Evolutionary conservation across 2,113 vertebrate genomes (phyloP), one percentile per base, ranked within the genome.

Genomic region (Polypterus bichir): DNA sequence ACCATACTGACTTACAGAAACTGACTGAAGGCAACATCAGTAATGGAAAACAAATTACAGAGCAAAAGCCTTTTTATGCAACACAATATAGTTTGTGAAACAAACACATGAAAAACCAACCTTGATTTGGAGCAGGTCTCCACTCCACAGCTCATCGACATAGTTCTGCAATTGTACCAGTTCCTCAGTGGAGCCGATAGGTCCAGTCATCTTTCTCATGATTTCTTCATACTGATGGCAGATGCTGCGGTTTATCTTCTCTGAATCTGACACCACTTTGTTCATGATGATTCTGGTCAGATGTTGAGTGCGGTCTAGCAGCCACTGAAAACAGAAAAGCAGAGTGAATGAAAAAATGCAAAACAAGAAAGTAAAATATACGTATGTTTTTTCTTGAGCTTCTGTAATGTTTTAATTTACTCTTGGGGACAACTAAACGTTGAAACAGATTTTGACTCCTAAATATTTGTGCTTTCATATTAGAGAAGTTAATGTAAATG

Each of bases 281-380:
- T 81, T 87, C 83, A 89, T 88, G 83, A 84, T 84, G 78, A 84
- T 78, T 84, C 86, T 79, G 84, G 77, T 77, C 82, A 81, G 83
- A 81, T 86, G 81, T 79, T 55, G 60, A 73, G 76, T 73, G 74
- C 63, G 75, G 84, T 89, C 84, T 75, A 82, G 88, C 84, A 85
- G 76, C 76, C 74, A 59, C 88, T 89, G 76, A 70, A 85, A 83
- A 70, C 72, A 80, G 54, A 11, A 55, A 11, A 55, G 5, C 27
- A 55, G 54, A 55, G 10, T 5, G 8, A 8, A 10, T 5, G 5
- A 55, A 5, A 55, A 2, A 27, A 27, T 27, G 27, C 27, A 27
- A 27, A 27, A 27, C 27, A 27, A 27, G 27, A 27, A 27, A 27
- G 27, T 27, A 27, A 27, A 27, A 27, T 27, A 27, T 27, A 27